Conservation (phyloP, 2,113 vertebrate species). For the Columba janthina region DNA sequence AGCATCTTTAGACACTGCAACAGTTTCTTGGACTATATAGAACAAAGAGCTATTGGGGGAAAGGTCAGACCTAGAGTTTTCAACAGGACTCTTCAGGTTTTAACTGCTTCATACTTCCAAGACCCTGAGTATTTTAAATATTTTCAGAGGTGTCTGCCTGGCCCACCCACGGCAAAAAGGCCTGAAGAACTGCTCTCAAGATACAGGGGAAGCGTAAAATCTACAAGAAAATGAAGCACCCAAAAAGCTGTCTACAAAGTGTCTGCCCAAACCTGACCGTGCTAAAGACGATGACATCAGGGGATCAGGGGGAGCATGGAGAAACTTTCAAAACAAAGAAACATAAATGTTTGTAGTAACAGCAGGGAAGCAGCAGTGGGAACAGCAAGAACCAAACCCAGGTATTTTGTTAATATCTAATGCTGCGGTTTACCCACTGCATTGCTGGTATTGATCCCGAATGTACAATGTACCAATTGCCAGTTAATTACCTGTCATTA, state of each 20-base stretch:
- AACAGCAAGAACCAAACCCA: neutral
- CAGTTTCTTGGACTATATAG: neutral
- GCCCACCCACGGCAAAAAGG: neutral
- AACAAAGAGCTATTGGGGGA: neutral
- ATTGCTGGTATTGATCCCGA: neutral
- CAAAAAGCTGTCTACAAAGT: neutral
- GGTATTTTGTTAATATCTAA: neutral
- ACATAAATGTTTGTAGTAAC: neutral
- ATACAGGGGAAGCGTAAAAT: neutral
- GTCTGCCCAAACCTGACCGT: neutral
- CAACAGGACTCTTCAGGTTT: neutral
- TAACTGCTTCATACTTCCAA: neutral
- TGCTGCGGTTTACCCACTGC: neutral
- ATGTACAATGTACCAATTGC: neutral
- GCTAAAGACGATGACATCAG: neutral
- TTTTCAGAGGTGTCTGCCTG: neutral
- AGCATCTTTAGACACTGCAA: neutral
- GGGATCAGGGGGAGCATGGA: neutral
- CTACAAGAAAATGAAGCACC: neutral
- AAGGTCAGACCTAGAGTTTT: neutral
- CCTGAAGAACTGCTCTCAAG: neutral
- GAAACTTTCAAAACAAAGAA: neutral
- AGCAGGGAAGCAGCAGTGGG: neutral
- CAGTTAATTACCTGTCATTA: neutral
- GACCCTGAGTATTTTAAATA: neutral